A percentile compares a stretch with the other conserved stretches of the same genome.
Conservation (phyloP, 2,888 invertebrate species). For the Conchocele bisecta region DNA sequence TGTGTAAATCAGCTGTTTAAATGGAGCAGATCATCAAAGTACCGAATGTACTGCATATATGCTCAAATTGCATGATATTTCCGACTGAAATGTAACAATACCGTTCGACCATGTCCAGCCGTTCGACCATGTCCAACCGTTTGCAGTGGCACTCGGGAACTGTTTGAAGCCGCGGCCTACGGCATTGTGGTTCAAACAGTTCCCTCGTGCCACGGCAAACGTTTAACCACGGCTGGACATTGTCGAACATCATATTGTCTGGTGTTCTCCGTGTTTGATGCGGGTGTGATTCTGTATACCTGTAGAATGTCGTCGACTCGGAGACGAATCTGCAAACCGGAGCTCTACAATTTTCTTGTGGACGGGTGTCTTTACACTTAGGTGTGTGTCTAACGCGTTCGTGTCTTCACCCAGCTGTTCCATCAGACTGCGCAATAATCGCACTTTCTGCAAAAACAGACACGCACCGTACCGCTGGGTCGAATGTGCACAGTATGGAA, state of each 20-base stretch:
- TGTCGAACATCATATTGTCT: background rate
- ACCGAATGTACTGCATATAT: too few relatives aligned
- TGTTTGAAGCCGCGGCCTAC: background rate
- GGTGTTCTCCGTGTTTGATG: background rate
- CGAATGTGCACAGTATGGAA: too few relatives aligned
- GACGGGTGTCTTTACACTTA: conserved; percentile 63
- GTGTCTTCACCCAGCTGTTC: conserved; percentile 78
- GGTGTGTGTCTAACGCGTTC: conserved; percentile 47
- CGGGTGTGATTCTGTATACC: conserved; percentile 55
- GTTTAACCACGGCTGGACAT: too few relatives aligned
- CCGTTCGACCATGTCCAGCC: too few relatives aligned
- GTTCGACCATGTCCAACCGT: background rate
- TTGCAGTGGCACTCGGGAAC: background rate
- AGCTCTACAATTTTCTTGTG: conserved; percentile 72
- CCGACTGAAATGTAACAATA: too few relatives aligned
- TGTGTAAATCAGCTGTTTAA: too few relatives aligned
- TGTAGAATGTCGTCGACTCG: conserved; percentile 66
- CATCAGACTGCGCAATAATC: conserved; percentile 76
- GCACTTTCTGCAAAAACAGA: conserved; percentile 76
- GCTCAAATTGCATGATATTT: too few relatives aligned
- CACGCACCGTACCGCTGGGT: too few relatives aligned
- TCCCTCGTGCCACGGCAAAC: too few relatives aligned
- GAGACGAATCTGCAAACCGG: conserved; percentile 64
- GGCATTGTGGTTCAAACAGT: background rate
- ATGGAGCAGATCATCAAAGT: too few relatives aligned